These are phyloP conservation scores for Orestias chungarensis DNA, from an alignment of 2,797 vertebrate species.

Conservation along the genomic window DNA sequence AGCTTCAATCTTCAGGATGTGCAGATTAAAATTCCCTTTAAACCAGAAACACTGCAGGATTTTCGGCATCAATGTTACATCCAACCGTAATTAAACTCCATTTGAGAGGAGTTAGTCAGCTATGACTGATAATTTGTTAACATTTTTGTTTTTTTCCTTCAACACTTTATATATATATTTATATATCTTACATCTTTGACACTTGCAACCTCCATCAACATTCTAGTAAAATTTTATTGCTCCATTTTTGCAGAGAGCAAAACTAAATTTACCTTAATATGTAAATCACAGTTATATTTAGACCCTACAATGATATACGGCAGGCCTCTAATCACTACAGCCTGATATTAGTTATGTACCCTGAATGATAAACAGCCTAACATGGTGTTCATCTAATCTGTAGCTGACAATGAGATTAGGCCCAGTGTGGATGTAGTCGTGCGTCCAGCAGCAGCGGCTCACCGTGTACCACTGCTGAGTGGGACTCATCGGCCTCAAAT, in stretches of 20 bases:
- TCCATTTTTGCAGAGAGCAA: background rate
- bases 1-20: too few species aligned
- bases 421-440: slow-evolving; percentile 34
- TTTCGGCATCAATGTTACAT: too few species aligned
- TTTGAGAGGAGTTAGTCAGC: too few species aligned
- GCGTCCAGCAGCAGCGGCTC: slow-evolving; percentile 25
- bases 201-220: background rate
- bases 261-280: background rate
- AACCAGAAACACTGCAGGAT: too few species aligned
- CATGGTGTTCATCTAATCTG: slow-evolving; percentile 42
- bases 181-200: background rate
- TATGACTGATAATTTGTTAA: too few species aligned
- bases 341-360: slow-evolving; percentile 1
- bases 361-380: slow-evolving; percentile 32
- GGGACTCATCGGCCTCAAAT: slow-evolving; percentile 45
- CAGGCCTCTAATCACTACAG: background rate
- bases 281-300: background rate
- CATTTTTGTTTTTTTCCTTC: too few species aligned
- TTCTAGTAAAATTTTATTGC: too few species aligned
- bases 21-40: too few species aligned
- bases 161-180: too few species aligned
- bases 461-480: slow-evolving; percentile 10
- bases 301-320: background rate
- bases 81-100: too few species aligned
- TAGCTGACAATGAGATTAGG: slow-evolving; percentile 38